A percentile compares a stretch with the other conserved stretches of the same genome.
phyloP scores from a whole-genome alignment of 2,113 vertebrate genomes.

The Chloroceryle aenea region DNA sequence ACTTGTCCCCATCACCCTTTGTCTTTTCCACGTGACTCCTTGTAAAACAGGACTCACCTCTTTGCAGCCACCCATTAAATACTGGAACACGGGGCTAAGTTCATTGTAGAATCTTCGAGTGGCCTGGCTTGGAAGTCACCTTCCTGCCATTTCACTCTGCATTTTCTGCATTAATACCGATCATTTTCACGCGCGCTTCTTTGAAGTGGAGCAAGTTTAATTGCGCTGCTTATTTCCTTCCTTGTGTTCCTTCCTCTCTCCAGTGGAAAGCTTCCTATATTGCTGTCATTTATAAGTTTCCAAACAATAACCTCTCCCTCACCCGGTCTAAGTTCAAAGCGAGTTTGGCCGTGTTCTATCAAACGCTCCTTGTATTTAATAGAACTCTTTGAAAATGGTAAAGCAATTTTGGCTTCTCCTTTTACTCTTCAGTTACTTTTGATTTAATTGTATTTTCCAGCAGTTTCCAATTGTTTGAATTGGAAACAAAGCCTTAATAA shows the following conservation, averaged over 20 bases:
- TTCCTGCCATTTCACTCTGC: neutral
- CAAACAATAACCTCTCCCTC: neutral
- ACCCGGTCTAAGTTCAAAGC: conserved; percentile 40
- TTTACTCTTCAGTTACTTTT: conserved; percentile 74
- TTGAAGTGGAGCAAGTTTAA: conserved; percentile 59
- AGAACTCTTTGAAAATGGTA: conserved; percentile 20
- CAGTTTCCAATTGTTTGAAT: conserved; percentile 80
- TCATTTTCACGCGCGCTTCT: neutral
- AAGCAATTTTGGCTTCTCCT: conserved; percentile 48
- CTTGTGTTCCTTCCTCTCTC: conserved; percentile 32
- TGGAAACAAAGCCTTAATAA: conserved; percentile 94
- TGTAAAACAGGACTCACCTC: neutral
- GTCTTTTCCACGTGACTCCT: neutral
- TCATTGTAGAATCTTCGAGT: no score
- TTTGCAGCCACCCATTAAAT: neutral
- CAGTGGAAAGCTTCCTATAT: conserved; percentile 40
- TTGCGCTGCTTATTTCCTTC: conserved; percentile 30
- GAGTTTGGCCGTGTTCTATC: neutral
- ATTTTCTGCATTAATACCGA: neutral
- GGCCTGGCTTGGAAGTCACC: no score
- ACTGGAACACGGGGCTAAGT: neutral
- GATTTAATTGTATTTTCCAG: conserved; percentile 81
- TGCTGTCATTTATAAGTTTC: conserved; percentile 56
- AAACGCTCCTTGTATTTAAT: neutral
- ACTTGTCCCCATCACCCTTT: neutral